phyloP scores from a whole-genome alignment of 2,113 vertebrate species.

The Cichladusa arquata region DNA sequence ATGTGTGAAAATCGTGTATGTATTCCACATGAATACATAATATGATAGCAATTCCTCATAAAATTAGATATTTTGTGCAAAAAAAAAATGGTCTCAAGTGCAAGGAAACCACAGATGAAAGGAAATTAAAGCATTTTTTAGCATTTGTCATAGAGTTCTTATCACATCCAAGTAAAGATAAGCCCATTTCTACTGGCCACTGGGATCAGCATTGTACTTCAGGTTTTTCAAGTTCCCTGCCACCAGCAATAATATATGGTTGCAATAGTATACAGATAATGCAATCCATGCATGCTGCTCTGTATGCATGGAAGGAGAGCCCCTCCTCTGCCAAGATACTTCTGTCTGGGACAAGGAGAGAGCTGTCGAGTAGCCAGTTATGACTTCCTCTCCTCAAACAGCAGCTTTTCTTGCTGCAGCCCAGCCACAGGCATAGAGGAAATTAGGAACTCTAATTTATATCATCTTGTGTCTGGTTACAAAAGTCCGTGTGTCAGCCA shows the following conservation, averaged over 20 bases:
- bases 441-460: not conserved
- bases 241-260: fast-evolving
- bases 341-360: not conserved
- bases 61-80: not conserved
- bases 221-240: not conserved
- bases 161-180: not conserved
- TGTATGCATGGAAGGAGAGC: not conserved
- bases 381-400: not conserved
- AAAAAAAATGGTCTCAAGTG: not conserved
- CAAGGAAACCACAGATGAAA: not conserved
- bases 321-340: not conserved
- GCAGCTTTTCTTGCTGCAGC: not conserved
- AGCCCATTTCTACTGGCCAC: not conserved
- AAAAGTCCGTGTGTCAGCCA: not conserved
- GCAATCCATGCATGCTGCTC: not conserved
- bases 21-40: not conserved
- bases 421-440: not conserved
- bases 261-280: not conserved
- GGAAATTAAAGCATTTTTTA: not conserved
- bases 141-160: not conserved
- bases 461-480: not conserved
- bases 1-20: not conserved
- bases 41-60: not conserved
- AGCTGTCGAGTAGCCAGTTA: not conserved
- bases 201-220: not conserved